These are phyloP conservation scores for Portevinia maculata DNA, from an alignment of 2,888 invertebrate genomes.

Conservation along the genomic window DNA sequence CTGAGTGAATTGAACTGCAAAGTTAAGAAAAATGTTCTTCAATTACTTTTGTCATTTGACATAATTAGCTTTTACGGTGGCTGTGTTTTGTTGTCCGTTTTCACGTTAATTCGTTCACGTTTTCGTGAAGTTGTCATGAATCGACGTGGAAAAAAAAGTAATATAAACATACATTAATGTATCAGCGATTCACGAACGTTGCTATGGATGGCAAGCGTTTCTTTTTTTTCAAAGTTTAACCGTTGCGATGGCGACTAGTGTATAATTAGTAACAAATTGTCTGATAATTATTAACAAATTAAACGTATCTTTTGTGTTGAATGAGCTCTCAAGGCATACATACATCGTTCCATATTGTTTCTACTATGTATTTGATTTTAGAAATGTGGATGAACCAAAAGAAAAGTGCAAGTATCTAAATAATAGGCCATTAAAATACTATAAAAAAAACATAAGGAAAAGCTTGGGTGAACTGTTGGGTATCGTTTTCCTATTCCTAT, in stretches of 20 bases:
- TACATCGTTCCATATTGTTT: no score
- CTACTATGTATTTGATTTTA: no score
- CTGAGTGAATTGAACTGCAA: conserved; percentile 50
- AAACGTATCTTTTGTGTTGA: conserved; percentile 1
- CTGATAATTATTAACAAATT: conserved; percentile 16
- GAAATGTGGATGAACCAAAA: no score
- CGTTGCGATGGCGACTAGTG: background rate
- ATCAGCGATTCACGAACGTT: conserved; percentile 22
- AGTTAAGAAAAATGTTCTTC: conserved; percentile 40
- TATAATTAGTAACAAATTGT: conserved; percentile 31
- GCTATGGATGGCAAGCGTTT: no score
- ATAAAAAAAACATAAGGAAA: no score
- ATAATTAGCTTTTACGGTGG: conserved; percentile 68
- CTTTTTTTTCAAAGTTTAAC: no score
- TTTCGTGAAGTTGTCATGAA: conserved; percentile 40
- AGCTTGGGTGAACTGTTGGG: no score
- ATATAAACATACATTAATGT: background rate
- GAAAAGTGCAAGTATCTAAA: no score
- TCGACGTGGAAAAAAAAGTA: background rate
- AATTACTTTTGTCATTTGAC: conserved; percentile 66
- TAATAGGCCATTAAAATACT: no score
- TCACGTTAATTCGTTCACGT: conserved; percentile 25
- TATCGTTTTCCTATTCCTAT: no score
- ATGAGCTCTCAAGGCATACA: no score
- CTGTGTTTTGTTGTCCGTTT: conserved; percentile 39